Evolutionary conservation across 2,888 invertebrate species (phyloP).

Genomic region (Drosophila paranaensis): DNA sequence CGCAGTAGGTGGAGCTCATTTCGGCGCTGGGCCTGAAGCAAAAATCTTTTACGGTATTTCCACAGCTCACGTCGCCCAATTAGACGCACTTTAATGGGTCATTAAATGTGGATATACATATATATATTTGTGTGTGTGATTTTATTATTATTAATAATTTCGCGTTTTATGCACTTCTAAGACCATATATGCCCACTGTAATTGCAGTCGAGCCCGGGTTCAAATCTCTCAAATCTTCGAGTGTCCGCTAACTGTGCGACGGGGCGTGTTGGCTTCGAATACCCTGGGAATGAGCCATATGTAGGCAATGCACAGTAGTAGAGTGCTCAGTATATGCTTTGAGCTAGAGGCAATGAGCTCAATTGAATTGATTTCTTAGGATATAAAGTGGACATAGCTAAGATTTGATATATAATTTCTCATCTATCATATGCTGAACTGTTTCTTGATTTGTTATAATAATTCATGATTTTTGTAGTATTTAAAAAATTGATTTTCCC

Average conservation of each 20-base stretch:
- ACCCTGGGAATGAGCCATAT: not conserved
- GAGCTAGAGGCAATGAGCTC: not conserved
- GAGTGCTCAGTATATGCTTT: too few species aligned
- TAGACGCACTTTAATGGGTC: constrained; percentile 63
- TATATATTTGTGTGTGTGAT: constrained; percentile 23
- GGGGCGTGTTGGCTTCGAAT: constrained; percentile 20
- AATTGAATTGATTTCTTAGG: not conserved
- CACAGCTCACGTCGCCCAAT: constrained; percentile 45
- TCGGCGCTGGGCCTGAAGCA: not conserved
- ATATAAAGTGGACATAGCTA: not conserved
- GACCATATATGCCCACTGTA: constrained; percentile 47
- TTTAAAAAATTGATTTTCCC: too few species aligned
- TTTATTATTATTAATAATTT: constrained; percentile 63
- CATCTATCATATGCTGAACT: too few species aligned
- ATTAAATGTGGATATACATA: constrained; percentile 51
- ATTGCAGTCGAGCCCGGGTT: constrained; percentile 40
- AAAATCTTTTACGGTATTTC: constrained; percentile 53
- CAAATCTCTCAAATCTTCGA: constrained; percentile 26
- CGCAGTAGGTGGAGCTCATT: constrained; percentile 14
- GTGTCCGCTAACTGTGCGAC: constrained; percentile 47
- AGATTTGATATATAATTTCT: too few species aligned
- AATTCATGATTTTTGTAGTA: too few species aligned
- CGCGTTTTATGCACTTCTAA: constrained; percentile 58
- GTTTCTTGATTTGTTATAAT: too few species aligned
- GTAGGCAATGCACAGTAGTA: not conserved